Conservation (phyloP, 2,113 vertebrate genomes). For the Corvus cornix region DNA sequence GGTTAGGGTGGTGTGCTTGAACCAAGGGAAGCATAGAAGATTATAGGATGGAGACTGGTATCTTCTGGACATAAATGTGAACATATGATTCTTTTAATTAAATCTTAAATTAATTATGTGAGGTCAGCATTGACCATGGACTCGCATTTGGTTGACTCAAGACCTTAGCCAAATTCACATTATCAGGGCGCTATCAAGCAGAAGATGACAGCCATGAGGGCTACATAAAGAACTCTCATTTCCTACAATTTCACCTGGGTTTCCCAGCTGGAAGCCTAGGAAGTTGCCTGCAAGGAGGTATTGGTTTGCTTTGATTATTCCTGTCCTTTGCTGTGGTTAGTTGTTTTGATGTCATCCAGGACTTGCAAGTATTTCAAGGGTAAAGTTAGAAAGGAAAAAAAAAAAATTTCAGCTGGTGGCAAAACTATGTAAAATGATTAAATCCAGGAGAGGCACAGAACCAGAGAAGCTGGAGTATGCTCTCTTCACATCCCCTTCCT, state of each 20-base stretch:
- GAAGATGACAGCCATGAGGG: background rate
- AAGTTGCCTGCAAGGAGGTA: background rate
- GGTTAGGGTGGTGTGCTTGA: background rate
- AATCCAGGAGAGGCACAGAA: background rate
- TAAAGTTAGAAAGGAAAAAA: background rate
- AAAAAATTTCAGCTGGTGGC: background rate
- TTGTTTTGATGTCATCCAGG: background rate
- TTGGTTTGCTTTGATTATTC: background rate
- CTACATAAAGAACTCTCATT: background rate
- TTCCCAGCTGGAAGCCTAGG: background rate
- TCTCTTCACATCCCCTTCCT: constrained; percentile 12
- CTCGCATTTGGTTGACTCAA: background rate
- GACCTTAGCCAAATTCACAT: background rate
- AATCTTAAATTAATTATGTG: background rate
- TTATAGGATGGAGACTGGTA: background rate
- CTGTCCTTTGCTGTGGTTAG: background rate
- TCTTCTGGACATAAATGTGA: background rate
- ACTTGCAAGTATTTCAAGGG: background rate
- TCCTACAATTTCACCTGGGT: background rate
- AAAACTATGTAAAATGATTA: background rate
- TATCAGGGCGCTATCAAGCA: background rate
- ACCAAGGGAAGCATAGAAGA: background rate
- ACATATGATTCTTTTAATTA: background rate
- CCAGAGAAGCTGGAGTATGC: background rate
- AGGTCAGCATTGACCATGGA: background rate